Conservation (phyloP, 1,140 invertebrate genomes). For the Drosophila simulans region DNA sequence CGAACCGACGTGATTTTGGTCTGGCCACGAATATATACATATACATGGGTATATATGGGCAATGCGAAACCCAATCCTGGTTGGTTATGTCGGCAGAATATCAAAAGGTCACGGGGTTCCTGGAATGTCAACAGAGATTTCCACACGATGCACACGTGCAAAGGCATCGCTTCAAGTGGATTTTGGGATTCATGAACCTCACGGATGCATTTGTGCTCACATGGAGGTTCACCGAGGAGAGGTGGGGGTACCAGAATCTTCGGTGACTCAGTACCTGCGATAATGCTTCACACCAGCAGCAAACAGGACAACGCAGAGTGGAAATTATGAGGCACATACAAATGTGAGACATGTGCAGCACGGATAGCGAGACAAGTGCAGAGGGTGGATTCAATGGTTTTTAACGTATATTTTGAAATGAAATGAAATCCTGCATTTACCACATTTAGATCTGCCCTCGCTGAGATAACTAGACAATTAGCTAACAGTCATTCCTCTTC, state of each 20-base stretch:
- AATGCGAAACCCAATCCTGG: slow-evolving; percentile 65
- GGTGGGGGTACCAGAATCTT: slow-evolving; percentile 9
- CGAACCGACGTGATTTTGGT: slow-evolving; percentile 31
- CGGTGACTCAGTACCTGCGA: slow-evolving; percentile 43
- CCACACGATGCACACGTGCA: slow-evolving; percentile 80
- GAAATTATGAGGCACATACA: slow-evolving; percentile 38
- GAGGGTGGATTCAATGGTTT: slow-evolving; percentile 3
- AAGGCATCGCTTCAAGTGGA: slow-evolving; percentile 61
- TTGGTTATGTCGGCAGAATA: slow-evolving; percentile 48
- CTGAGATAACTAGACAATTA: slow-evolving; percentile 55
- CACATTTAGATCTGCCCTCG: slow-evolving; percentile 18
- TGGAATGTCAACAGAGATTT: slow-evolving; percentile 82
- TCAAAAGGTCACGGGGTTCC: slow-evolving; percentile 67
- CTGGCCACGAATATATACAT: neutral
- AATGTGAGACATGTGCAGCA: neutral
- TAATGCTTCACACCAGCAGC: slow-evolving; percentile 69
- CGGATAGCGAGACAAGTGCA: slow-evolving; percentile 15
- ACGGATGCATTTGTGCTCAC: slow-evolving; percentile 13
- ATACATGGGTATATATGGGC: slow-evolving; percentile 28
- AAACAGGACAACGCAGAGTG: slow-evolving; percentile 68
- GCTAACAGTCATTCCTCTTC: slow-evolving; percentile 40
- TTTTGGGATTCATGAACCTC: slow-evolving; percentile 1
- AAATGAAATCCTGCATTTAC: neutral
- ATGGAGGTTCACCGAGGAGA: slow-evolving; percentile 14
- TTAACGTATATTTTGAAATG: too few relatives aligned